Conservation (phyloP, 1,140 invertebrate species). For the Pantala flavescens region DNA sequence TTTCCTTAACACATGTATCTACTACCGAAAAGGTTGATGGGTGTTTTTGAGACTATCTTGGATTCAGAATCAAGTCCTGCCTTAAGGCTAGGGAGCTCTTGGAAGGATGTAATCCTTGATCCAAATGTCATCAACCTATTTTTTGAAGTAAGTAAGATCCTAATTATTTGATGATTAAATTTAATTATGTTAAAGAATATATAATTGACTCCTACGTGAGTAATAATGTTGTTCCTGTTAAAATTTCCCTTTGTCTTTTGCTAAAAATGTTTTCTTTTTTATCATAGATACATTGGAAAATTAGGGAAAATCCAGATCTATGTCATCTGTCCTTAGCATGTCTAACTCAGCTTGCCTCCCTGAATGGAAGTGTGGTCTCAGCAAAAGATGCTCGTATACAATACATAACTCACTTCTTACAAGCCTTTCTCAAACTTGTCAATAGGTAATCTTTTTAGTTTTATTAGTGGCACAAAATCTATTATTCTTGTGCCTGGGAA, state of each 20-base stretch:
- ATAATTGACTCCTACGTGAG: too few species aligned
- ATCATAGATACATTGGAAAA: constrained; percentile 63
- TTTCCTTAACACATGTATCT: constrained; percentile 19
- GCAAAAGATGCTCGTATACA: constrained; percentile 47
- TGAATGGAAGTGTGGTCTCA: constrained; percentile 59
- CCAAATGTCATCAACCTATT: constrained; percentile 61
- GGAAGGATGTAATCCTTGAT: constrained; percentile 67
- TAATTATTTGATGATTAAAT: background rate
- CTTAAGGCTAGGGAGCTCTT: constrained; percentile 48
- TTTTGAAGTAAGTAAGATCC: constrained; percentile 46
- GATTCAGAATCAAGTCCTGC: constrained; percentile 54
- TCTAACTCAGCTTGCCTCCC: constrained; percentile 63
- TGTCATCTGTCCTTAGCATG: constrained; percentile 66
- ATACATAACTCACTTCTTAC: constrained; percentile 60
- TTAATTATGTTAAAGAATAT: background rate
- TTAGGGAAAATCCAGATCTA: constrained; percentile 59
- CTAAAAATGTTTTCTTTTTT: background rate
- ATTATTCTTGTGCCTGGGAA: background rate
- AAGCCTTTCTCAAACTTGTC: constrained; percentile 56
- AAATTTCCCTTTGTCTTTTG: too few species aligned
- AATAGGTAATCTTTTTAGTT: constrained; percentile 31
- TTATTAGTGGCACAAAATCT: too few species aligned
- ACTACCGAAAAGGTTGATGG: constrained; percentile 57
- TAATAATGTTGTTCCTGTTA: too few species aligned
- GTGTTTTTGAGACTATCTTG: constrained; percentile 58